These are phyloP conservation scores for Chaetodon trifasciatus DNA, from an alignment of 2,797 vertebrate genomes.

Conservation along the genomic window DNA sequence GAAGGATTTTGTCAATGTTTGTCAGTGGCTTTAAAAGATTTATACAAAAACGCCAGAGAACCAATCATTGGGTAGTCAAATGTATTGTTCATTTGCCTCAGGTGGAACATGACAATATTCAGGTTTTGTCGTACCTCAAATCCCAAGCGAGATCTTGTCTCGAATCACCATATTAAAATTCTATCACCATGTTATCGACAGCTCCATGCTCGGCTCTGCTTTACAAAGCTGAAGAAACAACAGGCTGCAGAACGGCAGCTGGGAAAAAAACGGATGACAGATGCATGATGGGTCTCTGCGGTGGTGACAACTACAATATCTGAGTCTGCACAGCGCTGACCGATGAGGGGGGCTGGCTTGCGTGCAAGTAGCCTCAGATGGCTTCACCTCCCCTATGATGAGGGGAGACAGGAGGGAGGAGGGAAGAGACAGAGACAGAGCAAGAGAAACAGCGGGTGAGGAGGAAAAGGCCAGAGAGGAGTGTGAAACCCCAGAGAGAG, in stretches of 20 bases:
- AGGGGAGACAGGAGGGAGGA: constrained; percentile 62
- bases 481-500: constrained; percentile 73
- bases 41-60: neutral
- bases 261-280: constrained; percentile 37
- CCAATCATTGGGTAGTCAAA: neutral
- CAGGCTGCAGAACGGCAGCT: constrained; percentile 16
- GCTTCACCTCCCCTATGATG: constrained; percentile 64
- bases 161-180: neutral
- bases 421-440: constrained; percentile 43
- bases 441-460: constrained; percentile 57
- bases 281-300: constrained; percentile 39
- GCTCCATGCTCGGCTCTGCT: neutral
- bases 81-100: neutral
- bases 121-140: neutral
- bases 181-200: neutral
- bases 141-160: neutral
- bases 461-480: constrained; percentile 65
- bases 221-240: constrained; percentile 20
- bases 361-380: constrained; percentile 69
- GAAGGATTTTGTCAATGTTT: neutral
- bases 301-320: constrained; percentile 35
- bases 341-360: constrained; percentile 51
- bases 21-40: neutral
- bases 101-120: neutral
- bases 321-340: constrained; percentile 45